Conservation (phyloP, 2,113 vertebrate genomes). For the Mungos mungo region DNA sequence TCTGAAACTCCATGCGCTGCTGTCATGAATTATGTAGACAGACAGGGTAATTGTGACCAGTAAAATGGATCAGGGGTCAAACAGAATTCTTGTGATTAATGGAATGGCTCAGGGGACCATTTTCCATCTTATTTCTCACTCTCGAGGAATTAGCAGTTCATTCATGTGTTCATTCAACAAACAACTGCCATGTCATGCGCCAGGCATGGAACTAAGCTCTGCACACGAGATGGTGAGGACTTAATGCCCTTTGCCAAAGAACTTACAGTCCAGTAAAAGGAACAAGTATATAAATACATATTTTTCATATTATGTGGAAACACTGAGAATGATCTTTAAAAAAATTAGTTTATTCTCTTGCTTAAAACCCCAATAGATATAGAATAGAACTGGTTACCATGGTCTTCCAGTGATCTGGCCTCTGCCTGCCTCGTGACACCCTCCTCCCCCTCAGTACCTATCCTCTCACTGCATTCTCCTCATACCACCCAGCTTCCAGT, state of each 20-base stretch:
- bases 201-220: neutral
- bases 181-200: neutral
- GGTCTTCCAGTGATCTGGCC: neutral
- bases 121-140: neutral
- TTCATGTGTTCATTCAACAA: neutral
- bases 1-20: neutral
- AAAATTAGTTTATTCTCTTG: neutral
- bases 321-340: constrained; percentile 1
- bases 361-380: neutral
- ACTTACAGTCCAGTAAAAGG: neutral
- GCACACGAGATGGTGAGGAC: neutral
- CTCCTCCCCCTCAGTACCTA: fast-evolving
- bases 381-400: neutral
- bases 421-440: neutral
- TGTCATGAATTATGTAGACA: neutral
- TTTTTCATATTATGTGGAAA: neutral
- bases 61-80: neutral
- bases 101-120: neutral
- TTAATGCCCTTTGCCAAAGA: neutral
- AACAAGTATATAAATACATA: neutral
- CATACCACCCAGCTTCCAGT: neutral
- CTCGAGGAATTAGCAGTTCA: neutral
- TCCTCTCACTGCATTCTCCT: neutral
- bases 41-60: neutral
- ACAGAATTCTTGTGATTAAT: neutral